These are phyloP conservation scores for Philopotamus ludificatus DNA, from an alignment of 1,140 invertebrate genomes.

Conservation along the genomic window DNA sequence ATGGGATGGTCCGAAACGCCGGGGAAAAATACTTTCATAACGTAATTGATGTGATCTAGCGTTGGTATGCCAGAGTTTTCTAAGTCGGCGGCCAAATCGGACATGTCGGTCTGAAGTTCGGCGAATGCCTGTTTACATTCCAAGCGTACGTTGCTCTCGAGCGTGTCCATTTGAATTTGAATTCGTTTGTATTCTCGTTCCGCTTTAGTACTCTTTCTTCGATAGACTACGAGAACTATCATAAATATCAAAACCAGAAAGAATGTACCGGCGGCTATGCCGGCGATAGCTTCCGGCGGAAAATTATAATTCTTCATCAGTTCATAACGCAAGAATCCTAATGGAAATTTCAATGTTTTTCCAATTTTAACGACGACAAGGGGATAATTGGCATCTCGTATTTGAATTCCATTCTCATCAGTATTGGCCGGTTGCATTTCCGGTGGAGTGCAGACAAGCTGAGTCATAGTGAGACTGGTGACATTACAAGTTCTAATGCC, in stretches of 20 bases:
- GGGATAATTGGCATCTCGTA: slow-evolving; percentile 70
- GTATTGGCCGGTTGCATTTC: slow-evolving; percentile 80
- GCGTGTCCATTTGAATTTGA: slow-evolving; percentile 98
- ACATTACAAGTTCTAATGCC: slow-evolving; percentile 87
- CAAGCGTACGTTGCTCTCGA: slow-evolving; percentile 95
- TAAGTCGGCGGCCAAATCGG: slow-evolving; percentile 93
- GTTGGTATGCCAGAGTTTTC: slow-evolving; percentile 95
- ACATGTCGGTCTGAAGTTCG: slow-evolving; percentile 99
- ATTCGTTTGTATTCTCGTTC: slow-evolving; percentile 96
- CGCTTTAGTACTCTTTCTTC: slow-evolving; percentile 90
- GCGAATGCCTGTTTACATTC: slow-evolving; percentile 99
- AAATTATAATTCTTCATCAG: slow-evolving; percentile 80
- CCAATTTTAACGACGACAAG: slow-evolving; percentile 90
- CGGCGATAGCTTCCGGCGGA: slow-evolving; percentile 82
- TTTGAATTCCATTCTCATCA: slow-evolving; percentile 79
- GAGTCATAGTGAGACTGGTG: slow-evolving; percentile 83
- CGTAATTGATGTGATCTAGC: slow-evolving; percentile 92
- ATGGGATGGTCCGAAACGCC: slow-evolving; percentile 91
- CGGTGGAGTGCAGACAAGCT: slow-evolving; percentile 88
- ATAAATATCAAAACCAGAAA: slow-evolving; percentile 82
- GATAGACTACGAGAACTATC: slow-evolving; percentile 82
- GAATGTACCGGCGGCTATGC: slow-evolving; percentile 79
- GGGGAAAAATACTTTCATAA: slow-evolving; percentile 98
- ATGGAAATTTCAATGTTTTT: slow-evolving; percentile 78
- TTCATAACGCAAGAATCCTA: slow-evolving; percentile 88